Evolutionary conservation across 2,113 vertebrate genomes (phyloP).

Genomic region (Rattus norvegicus): DNA sequence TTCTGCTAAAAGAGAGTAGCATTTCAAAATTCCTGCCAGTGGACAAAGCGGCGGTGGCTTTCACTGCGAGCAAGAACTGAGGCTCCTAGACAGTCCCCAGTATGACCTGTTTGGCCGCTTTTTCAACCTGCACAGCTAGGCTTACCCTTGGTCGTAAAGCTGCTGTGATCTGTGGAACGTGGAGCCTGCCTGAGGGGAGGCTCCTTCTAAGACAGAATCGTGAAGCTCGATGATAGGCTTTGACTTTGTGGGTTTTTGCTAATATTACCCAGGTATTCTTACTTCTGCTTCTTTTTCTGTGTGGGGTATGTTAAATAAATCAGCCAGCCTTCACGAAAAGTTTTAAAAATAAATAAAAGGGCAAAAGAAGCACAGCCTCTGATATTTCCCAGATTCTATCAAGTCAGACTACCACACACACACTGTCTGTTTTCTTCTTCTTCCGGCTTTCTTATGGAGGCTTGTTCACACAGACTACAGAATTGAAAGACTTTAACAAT

Average conservation of each 20-base stretch:
- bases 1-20: conserved; percentile 38
- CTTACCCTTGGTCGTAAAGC: not conserved
- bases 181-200: not conserved
- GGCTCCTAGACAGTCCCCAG: not conserved
- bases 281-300: not conserved
- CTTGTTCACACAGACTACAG: conserved; percentile 5
- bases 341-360: not conserved
- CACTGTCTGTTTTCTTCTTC: not conserved
- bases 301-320: not conserved
- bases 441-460: conserved; percentile 29
- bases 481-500: conserved; percentile 14
- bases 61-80: conserved; percentile 5
- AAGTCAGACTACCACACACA: not conserved
- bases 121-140: conserved; percentile 41
- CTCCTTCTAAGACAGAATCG: not conserved
- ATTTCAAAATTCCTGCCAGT: conserved; percentile 53
- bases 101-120: conserved; percentile 55
- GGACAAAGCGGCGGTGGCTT: conserved; percentile 43
- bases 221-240: not conserved
- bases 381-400: not conserved
- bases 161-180: not conserved
- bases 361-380: not conserved
- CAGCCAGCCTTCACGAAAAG: not conserved
- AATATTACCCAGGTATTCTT: not conserved
- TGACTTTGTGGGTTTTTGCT: not conserved